Evolutionary conservation across 2,113 vertebrate genomes (phyloP), one percentile per base, ranked within the genome.

Genomic region (Condylura cristata): DNA sequence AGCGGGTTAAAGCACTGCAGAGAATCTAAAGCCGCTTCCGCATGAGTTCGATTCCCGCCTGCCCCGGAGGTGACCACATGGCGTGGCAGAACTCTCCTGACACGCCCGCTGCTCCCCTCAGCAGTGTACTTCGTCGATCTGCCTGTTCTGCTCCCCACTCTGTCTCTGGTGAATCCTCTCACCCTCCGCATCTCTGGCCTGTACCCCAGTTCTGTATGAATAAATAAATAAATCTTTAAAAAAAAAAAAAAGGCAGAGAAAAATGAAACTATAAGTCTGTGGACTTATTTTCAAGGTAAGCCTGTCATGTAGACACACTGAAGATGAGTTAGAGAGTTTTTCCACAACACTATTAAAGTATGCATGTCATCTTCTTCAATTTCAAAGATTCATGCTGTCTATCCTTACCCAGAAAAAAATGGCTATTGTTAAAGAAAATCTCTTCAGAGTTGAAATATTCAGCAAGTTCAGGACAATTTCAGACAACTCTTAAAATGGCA

Each of bases 301-400:
- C 3, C 63, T 82, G 63, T 86, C 30, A 93, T 9, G 18, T 22
- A 82, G 41, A 86, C 9, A 91, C 41, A 91, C 79, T 63, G 44
- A 89, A 91, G 56, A 70, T 68, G 48, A 68, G 4, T 68, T 66
- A 75, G 32, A 87, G 80, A 53, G 28, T 72, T 79, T 91, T 78
- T 58, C 6, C 11, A 79, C 78, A 86, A 70, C 24, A 58, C 44
- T 48, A 22, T 79, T 83, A 68, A 72, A 82, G 44, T 58, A 53
- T 70, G 18, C 8, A 44, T 22, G 20, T 28, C 11, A 85, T 82
- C 5, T 70, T 75, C 16, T 80, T 82, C 76, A 70, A 0, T 95
- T 94, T 91, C 34, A 89, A 58, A 94, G 53, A 83, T 86, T 78
- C 14, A 51, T 85, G 44, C 12, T 93, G 26, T 93, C 26, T 68